Base-by-base conservation (phyloP, 2,113 vertebrate species). In the Cervus canadensis region DNA sequence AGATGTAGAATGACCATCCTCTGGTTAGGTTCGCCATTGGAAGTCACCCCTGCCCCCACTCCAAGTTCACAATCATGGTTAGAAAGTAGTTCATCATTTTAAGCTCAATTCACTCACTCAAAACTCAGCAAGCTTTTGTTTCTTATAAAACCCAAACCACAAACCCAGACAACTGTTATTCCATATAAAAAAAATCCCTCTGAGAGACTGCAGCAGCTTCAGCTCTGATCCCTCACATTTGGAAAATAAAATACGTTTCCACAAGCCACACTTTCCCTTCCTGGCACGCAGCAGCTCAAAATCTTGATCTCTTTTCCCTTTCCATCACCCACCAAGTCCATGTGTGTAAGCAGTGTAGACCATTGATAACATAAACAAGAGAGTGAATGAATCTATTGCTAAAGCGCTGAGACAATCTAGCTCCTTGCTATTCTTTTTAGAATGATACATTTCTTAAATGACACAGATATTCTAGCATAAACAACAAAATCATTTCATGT, bases 211-310 rank as follows among this genome's bases (percentile, higher is more conserved):
- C 71, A 45, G 86, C 78, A 56, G 28, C 76, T 87, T 97, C 23
- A 21, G 19, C n/a, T 62, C 79, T 92, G 93, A 95, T 87, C 91
- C 79, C 45, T 95, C 74, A 36, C 45, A 56, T 95, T 87, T 94
- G 97, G 94, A 97, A 96, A 97, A 95, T 59, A 76, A 97, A 97
- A 87, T 81, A 62, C 28, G 71, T 95, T 95, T 56, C 90, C 94
- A n/a, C 78, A 57, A 96, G 60, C 87, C 78, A 87, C 67, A 89
- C n/a, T 89, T 71, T 76, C 76, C 94, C 60, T 82, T 81, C 43
- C 60, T 71, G 90, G 81, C 62, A 71, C 3, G 10, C 1, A 52
- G 85, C 11, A 48, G 71, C 36, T 89, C 59, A 54, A 83, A 79
- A 93, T 57, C 94, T n/a, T 25, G 13, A 74, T 15, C 82, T 74